Percentiles rank a stretch among this genome's conserved stretches.
These are phyloP conservation scores for Polia nebulosa DNA, from an alignment of 2,888 invertebrate genomes.

Conservation along the genomic window DNA sequence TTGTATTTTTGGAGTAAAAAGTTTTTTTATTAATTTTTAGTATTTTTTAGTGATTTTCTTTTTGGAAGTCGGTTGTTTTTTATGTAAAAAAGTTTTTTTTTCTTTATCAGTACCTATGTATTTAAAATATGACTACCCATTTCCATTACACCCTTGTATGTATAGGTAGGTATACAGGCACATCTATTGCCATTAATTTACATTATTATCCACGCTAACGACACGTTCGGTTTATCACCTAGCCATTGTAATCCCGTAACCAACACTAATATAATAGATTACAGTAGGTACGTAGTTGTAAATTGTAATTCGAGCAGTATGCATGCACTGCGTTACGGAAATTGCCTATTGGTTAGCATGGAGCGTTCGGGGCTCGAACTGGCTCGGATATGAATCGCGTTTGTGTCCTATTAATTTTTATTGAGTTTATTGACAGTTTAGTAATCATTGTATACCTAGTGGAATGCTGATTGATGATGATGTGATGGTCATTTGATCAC, in stretches of 20 bases:
- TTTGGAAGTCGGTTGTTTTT: no score
- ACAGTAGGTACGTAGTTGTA: conserved; percentile 15
- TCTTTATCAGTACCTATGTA: no score
- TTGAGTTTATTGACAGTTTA: background rate
- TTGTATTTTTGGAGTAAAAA: no score
- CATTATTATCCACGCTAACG: conserved; percentile 18
- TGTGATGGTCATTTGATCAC: background rate
- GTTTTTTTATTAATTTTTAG: no score
- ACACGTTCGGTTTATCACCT: conserved; percentile 9
- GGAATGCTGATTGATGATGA: background rate
- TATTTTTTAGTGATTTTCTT: no score
- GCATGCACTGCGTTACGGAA: conserved; percentile 5
- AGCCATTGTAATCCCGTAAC: conserved; percentile 24
- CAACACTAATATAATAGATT: conserved; percentile 16
- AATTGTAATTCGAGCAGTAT: conserved; percentile 21
- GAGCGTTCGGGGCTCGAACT: conserved; percentile 1
- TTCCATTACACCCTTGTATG: no score
- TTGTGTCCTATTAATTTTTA: conserved; percentile 23
- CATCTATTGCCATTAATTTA: background rate
- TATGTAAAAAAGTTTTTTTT: no score
- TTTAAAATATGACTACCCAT: no score
- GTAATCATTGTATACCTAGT: background rate
- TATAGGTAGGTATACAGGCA: background rate
- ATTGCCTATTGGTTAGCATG: conserved; percentile 9
- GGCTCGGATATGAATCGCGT: conserved; percentile 13